Evolutionary conservation across 2,113 vertebrate genomes (phyloP).

Genomic region (Saguinus imperator): DNA sequence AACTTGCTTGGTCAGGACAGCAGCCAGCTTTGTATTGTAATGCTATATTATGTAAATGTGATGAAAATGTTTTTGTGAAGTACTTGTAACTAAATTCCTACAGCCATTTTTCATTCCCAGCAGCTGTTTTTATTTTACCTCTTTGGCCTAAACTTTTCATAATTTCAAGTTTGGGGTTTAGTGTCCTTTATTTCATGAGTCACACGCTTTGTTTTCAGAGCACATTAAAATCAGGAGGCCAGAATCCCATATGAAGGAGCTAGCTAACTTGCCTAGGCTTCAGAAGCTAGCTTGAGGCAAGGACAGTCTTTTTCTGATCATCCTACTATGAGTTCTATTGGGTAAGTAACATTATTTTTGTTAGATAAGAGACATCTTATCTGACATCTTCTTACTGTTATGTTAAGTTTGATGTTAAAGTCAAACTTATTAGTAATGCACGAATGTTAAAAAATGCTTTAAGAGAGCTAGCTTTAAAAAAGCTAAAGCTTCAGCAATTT

Average conservation of each 20-base stretch:
- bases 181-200: conserved; percentile 68
- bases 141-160: conserved; percentile 76
- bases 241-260: conserved; percentile 39
- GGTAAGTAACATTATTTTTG: conserved; percentile 25
- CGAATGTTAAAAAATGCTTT: not conserved
- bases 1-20: conserved; percentile 71
- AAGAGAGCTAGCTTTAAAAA: not conserved
- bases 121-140: conserved; percentile 75
- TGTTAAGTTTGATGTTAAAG: not conserved
- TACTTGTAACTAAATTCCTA: conserved; percentile 77
- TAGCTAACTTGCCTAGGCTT: conserved; percentile 14
- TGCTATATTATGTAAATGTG: conserved; percentile 72
- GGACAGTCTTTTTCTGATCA: conserved; percentile 3
- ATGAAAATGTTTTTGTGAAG: conserved; percentile 80
- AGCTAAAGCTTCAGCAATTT: not conserved
- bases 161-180: conserved; percentile 62
- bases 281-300: conserved; percentile 22
- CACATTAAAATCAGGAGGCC: conserved; percentile 40
- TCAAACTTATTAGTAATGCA: not conserved
- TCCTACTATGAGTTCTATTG: not conserved
- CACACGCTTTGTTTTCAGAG: conserved; percentile 53
- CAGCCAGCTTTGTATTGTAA: conserved; percentile 78
- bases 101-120: conserved; percentile 72
- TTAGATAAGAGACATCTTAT: not conserved
- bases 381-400: conserved; percentile 30